Conservation (phyloP, 1,140 invertebrate species). For the Wasmannia auropunctata region DNA sequence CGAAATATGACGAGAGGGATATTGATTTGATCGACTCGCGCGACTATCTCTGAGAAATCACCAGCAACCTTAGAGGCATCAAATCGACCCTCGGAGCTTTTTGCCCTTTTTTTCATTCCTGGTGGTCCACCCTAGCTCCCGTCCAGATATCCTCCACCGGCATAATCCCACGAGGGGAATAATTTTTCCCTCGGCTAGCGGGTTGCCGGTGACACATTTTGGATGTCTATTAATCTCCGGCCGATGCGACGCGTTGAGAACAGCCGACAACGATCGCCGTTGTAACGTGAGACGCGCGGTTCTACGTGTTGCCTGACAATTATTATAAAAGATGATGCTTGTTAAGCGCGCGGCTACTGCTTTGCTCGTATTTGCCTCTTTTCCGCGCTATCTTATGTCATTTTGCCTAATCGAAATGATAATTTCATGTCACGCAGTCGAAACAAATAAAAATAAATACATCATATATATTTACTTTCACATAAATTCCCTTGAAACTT, state of each 20-base stretch:
- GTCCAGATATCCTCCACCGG: constrained; percentile 23
- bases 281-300: constrained; percentile 39
- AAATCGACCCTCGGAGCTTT: constrained; percentile 34
- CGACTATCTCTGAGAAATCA: constrained; percentile 11
- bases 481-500: neutral
- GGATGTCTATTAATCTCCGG: constrained; percentile 66
- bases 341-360: constrained; percentile 43
- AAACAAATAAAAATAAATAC: neutral
- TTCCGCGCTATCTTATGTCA: neutral
- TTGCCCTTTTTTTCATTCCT: constrained; percentile 11
- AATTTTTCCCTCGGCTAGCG: constrained; percentile 43
- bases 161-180: constrained; percentile 39
- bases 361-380: constrained; percentile 3
- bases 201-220: constrained; percentile 45
- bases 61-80: neutral
- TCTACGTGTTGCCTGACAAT: constrained; percentile 68
- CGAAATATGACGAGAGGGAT: constrained; percentile 29
- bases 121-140: neutral
- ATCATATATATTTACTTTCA: no score
- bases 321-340: constrained; percentile 74
- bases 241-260: constrained; percentile 21
- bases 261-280: constrained; percentile 36
- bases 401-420: constrained; percentile 34
- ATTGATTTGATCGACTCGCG: constrained; percentile 42
- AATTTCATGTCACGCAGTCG: neutral